A percentile compares a stretch with the other conserved stretches of the same genome.
These are phyloP conservation scores for Penelope pileata DNA, from an alignment of 2,113 vertebrate genomes.

Conservation along the genomic window DNA sequence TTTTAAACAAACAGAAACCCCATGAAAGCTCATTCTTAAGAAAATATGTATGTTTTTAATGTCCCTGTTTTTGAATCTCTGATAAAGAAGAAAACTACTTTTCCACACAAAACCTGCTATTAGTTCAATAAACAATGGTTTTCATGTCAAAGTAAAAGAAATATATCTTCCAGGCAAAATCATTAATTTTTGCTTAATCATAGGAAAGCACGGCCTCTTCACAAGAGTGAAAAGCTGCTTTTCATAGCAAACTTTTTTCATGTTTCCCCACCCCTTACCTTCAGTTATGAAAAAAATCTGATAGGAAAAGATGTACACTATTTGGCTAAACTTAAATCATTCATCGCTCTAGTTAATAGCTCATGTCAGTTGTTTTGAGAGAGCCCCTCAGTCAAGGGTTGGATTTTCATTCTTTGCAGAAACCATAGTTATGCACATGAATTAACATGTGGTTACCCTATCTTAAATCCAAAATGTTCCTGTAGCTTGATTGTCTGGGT, in stretches of 20 bases:
- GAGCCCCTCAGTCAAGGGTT: accelerated
- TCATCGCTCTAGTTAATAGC: background rate
- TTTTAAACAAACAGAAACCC: background rate
- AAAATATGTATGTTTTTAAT: background rate
- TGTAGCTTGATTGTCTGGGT: background rate
- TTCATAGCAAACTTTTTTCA: background rate
- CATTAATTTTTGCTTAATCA: background rate
- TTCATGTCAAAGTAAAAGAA: background rate
- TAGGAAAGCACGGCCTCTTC: background rate
- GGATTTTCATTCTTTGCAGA: background rate
- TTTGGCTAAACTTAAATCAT: background rate
- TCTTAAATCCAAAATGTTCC: background rate
- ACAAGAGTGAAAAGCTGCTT: background rate
- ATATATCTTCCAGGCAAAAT: background rate
- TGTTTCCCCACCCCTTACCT: background rate
- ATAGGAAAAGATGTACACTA: background rate
- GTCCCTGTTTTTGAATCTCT: background rate
- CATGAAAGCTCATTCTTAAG: background rate
- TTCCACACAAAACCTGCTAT: background rate
- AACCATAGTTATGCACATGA: accelerated
- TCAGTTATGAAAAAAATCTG: background rate
- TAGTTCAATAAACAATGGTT: background rate
- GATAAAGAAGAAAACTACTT: background rate
- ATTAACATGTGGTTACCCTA: background rate
- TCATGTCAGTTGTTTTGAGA: background rate